Base-by-base conservation (phyloP, 2,888 invertebrate species). In the Protonemura montana region DNA sequence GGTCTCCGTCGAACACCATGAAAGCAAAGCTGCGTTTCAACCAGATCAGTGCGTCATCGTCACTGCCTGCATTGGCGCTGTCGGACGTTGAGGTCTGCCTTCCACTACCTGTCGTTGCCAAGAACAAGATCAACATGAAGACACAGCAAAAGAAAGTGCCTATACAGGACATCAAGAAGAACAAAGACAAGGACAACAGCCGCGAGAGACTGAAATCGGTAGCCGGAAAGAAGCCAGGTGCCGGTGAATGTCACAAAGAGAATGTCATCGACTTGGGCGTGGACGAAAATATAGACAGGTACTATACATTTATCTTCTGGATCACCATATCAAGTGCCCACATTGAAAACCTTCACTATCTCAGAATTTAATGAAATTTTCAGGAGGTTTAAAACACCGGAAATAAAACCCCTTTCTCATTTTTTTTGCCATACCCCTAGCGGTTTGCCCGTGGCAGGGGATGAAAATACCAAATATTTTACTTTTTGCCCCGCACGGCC, bases 11-110 rank as follows among this genome's bases (percentile, higher is more conserved):
- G 85, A 86, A 80, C 87, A 78, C 27, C 85, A 87, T 28, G 82
- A 81, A 88, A 78, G 86, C 89, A 7, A 92, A 95, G 0, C 95
- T 95, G 88, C 93, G 97, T 87, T 97, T 96, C 89, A 94, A 96
- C 89, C 95, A 96, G 90, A 96, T 97, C 0, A 96, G 96, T 0
- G 96, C 96, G 0, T 97, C 97, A 0, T 95, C 95, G 0, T 97
- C 97, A 88, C 91, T 97, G 85, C 97, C 97, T 0, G 96, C 96
- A 0, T 91, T 97, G 81, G 95, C 89, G 42, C 86, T 89, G 90
- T 0, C 87, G 88, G 41, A 91, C 90, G 59, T 90, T 88, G 85
- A 89, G 29, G 76, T 87, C 27, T 82, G 85, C 26, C 87, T 86
- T 27, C 87, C 83, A 7, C n/a, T 10, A 26, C 25, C 42, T 35